Evolutionary conservation across 2,888 invertebrate species (phyloP), one percentile per base, ranked within the genome.

Genomic region (Dorcus parallelipipedus): DNA sequence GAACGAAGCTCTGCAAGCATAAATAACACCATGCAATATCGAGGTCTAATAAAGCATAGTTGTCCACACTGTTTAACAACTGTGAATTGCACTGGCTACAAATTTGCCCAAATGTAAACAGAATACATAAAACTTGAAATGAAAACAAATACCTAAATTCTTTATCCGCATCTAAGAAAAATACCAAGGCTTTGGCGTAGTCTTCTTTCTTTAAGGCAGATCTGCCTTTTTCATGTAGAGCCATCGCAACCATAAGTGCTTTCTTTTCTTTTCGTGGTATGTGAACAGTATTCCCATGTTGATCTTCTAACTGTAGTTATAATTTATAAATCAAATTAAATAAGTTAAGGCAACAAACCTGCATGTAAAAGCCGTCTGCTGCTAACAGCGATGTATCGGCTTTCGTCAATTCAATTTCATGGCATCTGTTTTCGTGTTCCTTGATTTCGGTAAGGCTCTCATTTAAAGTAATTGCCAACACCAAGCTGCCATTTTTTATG

Each of bases 11-110:
- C 74, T 87, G 84, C 23, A 94, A 81, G 69, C 88, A 86, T 52
- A 93, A 82, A 79, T 93, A 93, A 76, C 93, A 91, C 93, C 94
- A 94, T n/a, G 91, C 88, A 63, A 93, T 88, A 77, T 94, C 93
- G 70, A 94, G 79, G 77, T 92, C 91, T 38, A 93, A 81, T 4
- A 93, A 80, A 0, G 90, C 93, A 78, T 88, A 91, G 78, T 94
- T 94, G 78, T 93, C 93, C 8, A 92, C 91, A 0, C 83, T 77
- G 57, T 86, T 81, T 38, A 93, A 79, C 51, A 90, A 76, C 23
- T 83, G 79, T 0, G 88, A 83, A 23, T 86, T 80, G 73, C 89
- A 90, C 54, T 83, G 84, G 64, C 88, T 89, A 76, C 52, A 60
- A 60, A 48, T 48, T n/a, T 40, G 33, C 14, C 49, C 9, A 41